phyloP scores from a whole-genome alignment of 1,140 invertebrate species.

The Calosoma granatense region DNA sequence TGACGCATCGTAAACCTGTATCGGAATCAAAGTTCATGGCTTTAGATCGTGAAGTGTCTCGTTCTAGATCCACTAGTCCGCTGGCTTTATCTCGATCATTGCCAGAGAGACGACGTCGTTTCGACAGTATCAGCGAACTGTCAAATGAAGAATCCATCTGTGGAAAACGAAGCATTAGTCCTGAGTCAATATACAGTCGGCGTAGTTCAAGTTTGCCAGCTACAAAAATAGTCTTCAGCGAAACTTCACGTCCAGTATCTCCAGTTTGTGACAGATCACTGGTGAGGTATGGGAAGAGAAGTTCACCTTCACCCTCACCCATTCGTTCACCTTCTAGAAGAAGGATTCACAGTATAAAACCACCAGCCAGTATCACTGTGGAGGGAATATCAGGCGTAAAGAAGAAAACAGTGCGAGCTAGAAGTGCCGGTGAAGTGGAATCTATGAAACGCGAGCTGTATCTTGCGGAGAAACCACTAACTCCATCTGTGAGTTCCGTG shows the following conservation, averaged over 20 bases:
- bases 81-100: constrained; percentile 23
- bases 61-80: constrained; percentile 20
- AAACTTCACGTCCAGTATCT: constrained; percentile 25
- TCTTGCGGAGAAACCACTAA: constrained; percentile 22
- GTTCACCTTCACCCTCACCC: constrained; percentile 16
- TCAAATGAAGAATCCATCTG: constrained; percentile 25
- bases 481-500: constrained; percentile 37
- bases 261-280: constrained; percentile 18
- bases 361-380: constrained; percentile 23
- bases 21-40: constrained; percentile 58
- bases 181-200: constrained; percentile 30
- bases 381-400: constrained; percentile 25
- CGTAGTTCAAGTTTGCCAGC: constrained; percentile 40
- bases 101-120: constrained; percentile 20
- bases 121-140: constrained; percentile 15
- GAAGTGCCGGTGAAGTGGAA: constrained; percentile 50
- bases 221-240: constrained; percentile 22
- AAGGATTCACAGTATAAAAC: constrained; percentile 44
- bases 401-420: constrained; percentile 37
- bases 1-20: constrained; percentile 57
- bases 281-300: constrained; percentile 13
- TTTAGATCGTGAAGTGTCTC: constrained; percentile 39
- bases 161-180: constrained; percentile 22
- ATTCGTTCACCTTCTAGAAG: constrained; percentile 53
- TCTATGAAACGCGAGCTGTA: constrained; percentile 23